Conservation (phyloP, 2,113 vertebrate genomes). For the Riparia riparia region DNA sequence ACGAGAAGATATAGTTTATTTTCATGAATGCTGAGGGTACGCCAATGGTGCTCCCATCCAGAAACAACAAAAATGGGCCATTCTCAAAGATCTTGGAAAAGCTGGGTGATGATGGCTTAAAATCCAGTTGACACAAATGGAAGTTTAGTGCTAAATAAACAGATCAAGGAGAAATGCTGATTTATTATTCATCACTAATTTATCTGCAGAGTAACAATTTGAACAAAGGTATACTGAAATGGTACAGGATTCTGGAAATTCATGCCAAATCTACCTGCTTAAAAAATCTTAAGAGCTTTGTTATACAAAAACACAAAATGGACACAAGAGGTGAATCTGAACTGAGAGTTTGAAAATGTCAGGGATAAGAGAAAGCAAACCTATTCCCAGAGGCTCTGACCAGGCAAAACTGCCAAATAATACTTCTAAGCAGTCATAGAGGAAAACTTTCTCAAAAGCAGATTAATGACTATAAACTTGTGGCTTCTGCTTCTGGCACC, state of each 20-base stretch:
- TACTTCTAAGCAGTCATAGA: neutral
- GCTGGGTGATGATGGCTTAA: neutral
- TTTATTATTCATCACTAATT: neutral
- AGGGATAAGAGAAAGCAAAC: neutral
- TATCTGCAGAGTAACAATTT: neutral
- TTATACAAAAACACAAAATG: neutral
- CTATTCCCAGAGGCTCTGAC: neutral
- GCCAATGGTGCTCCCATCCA: neutral
- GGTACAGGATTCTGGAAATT: neutral
- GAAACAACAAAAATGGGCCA: neutral
- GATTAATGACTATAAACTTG: neutral
- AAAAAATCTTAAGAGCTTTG: neutral
- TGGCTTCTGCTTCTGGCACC: neutral
- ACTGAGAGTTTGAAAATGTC: neutral
- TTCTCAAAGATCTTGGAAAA: neutral
- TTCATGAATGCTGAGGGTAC: neutral
- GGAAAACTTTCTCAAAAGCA: neutral
- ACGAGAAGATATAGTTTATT: neutral
- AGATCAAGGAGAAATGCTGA: neutral
- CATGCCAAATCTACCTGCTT: neutral
- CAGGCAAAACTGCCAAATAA: neutral
- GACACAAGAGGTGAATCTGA: neutral
- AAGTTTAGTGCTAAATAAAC: neutral
- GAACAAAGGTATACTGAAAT: neutral
- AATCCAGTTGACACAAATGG: neutral